These are phyloP conservation scores for Nansenia antarctica DNA, from an alignment of 2,113 vertebrate genomes.

Conservation along the genomic window DNA sequence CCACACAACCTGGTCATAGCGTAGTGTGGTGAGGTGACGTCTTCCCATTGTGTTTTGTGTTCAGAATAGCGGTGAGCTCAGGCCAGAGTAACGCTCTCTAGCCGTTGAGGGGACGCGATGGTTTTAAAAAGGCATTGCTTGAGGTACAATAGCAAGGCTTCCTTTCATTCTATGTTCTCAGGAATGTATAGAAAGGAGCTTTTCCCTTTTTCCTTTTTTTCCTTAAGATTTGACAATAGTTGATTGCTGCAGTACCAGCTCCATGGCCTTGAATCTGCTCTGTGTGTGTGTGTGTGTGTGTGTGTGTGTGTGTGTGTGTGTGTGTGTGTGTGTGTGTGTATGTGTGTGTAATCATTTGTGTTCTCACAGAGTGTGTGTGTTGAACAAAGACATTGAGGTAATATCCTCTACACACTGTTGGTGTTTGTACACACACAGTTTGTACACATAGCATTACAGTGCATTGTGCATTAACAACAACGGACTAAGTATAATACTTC, in stretches of 20 bases:
- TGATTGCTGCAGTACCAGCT: conserved; percentile 21
- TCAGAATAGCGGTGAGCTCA: conserved; percentile 34
- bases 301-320: neutral
- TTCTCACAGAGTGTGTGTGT: neutral
- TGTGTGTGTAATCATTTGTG: neutral
- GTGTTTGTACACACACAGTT: conserved; percentile 34
- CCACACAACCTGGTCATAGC: conserved; percentile 1
- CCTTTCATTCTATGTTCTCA: conserved; percentile 46
- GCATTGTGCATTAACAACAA: neutral
- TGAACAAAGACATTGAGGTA: neutral
- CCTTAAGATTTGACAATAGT: conserved; percentile 31
- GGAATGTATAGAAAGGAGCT: conserved; percentile 24
- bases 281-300: neutral
- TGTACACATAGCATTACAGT: conserved; percentile 8
- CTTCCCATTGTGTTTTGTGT: neutral
- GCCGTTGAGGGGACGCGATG: conserved; percentile 15
- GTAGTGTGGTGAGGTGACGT: neutral
- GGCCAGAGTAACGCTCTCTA: conserved; percentile 16
- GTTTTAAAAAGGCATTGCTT: conserved; percentile 23
- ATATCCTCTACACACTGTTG: neutral
- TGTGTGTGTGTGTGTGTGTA: conserved; percentile 1
- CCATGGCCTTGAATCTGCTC: neutral
- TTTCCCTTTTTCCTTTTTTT: conserved; percentile 22
- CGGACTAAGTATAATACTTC: neutral
- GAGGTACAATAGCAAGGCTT: conserved; percentile 43